phyloP scores from a whole-genome alignment of 2,113 vertebrate species.

The Dipodomys ordii region DNA sequence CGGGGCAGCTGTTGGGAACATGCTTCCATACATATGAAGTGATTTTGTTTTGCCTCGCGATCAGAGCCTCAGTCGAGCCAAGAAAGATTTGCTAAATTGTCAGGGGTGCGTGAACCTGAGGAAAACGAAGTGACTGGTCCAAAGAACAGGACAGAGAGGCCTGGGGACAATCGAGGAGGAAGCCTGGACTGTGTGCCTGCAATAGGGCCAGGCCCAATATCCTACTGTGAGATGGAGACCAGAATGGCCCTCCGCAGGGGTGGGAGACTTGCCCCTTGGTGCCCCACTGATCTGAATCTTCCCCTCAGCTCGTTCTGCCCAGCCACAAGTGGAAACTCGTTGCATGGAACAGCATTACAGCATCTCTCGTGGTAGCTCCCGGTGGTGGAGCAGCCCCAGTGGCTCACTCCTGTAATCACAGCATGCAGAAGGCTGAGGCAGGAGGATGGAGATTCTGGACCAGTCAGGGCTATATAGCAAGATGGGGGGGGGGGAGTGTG shows the following conservation, averaged over 20 bases:
- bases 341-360: neutral
- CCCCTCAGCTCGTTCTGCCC: neutral
- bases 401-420: no score
- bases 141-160: no score
- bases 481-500: no score
- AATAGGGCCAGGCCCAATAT: neutral
- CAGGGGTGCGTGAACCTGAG: neutral
- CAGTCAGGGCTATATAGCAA: no score
- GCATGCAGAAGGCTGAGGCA: no score
- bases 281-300: no score
- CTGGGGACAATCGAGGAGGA: neutral
- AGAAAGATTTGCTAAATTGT: constrained; percentile 42
- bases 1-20: constrained; percentile 64
- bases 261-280: neutral
- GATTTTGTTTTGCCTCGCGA: constrained; percentile 29
- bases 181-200: no score
- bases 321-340: fast-evolving
- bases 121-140: neutral
- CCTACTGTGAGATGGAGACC: neutral
- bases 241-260: neutral
- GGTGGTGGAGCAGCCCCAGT: no score
- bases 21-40: constrained; percentile 53
- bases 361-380: no score
- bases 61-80: constrained; percentile 46
- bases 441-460: no score